These are phyloP conservation scores for Regulus satrapa DNA, from an alignment of 2,113 vertebrate species.

Conservation along the genomic window DNA sequence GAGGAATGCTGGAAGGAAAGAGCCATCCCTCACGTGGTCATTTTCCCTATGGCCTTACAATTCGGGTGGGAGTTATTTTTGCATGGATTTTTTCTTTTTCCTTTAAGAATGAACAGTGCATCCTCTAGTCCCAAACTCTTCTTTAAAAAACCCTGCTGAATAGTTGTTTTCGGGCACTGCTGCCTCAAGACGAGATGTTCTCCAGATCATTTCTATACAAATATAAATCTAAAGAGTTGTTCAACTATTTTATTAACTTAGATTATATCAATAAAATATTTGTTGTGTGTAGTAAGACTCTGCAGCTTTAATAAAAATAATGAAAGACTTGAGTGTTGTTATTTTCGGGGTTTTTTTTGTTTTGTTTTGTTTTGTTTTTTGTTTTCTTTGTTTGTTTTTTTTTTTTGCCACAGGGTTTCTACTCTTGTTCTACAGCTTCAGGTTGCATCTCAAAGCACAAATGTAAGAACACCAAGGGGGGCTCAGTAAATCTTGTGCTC, in stretches of 20 bases:
- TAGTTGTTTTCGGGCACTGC: slow-evolving; percentile 43
- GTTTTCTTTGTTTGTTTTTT: not conserved
- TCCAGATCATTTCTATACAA: slow-evolving; percentile 75
- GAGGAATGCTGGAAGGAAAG: not conserved
- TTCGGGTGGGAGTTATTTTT: not conserved
- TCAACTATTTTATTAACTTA: slow-evolving; percentile 83
- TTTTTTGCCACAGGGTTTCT: not conserved
- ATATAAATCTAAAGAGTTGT: slow-evolving; percentile 75
- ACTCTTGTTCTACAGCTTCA: not conserved
- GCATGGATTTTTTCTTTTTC: slow-evolving; percentile 42
- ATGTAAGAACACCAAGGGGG: not conserved
- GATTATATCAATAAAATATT: slow-evolving; percentile 75
- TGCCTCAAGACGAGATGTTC: slow-evolving; percentile 49
- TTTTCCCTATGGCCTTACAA: not conserved
- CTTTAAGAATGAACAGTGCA: slow-evolving; percentile 48
- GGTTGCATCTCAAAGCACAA: not conserved
- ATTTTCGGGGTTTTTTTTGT: not conserved
- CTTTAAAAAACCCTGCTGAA: slow-evolving; percentile 35
- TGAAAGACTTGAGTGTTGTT: not conserved
- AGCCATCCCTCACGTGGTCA: not conserved
- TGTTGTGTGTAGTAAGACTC: slow-evolving; percentile 72
- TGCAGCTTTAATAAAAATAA: slow-evolving; percentile 75
- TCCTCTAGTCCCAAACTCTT: slow-evolving; percentile 47
- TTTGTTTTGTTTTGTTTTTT: not conserved
- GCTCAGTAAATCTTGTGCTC: not conserved